A percentile compares a stretch with the other conserved stretches of the same genome.
Evolutionary conservation across 2,113 vertebrate genomes (phyloP).

Genomic region (Aramus guarauna): DNA sequence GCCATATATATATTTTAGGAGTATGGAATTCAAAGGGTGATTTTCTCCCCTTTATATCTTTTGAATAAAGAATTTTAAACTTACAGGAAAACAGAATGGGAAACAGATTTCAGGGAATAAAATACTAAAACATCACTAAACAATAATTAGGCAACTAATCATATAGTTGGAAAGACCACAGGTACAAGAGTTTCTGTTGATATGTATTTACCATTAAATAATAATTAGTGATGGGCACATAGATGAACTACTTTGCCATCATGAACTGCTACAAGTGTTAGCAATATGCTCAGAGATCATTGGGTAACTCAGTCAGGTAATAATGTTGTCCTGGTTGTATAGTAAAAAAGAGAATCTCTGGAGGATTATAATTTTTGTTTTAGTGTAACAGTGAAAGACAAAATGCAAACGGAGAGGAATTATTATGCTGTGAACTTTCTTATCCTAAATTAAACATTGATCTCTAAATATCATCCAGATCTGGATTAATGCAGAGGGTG

Average conservation of each 20-base stretch:
- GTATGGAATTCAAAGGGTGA: background rate
- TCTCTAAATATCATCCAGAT: background rate
- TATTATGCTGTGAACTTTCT: background rate
- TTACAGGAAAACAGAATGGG: background rate
- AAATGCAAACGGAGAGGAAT: background rate
- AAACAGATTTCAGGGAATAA: background rate
- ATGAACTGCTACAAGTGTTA: background rate
- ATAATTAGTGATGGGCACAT: background rate
- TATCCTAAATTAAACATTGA: background rate
- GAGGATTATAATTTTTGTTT: background rate
- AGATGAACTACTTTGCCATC: background rate
- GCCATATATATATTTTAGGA: background rate
- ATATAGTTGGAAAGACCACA: background rate
- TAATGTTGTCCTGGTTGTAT: background rate
- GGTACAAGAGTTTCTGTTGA: background rate
- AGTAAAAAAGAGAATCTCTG: background rate
- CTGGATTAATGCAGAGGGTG: background rate
- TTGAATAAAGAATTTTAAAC: background rate
- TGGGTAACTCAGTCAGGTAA: background rate
- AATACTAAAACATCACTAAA: background rate
- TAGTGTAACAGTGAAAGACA: background rate
- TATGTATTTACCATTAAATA: background rate
- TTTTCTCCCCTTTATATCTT: background rate
- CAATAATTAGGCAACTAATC: background rate
- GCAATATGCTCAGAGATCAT: background rate